Conservation (phyloP, 2,888 invertebrate genomes). For the Scaptomyza caliginosa region DNA sequence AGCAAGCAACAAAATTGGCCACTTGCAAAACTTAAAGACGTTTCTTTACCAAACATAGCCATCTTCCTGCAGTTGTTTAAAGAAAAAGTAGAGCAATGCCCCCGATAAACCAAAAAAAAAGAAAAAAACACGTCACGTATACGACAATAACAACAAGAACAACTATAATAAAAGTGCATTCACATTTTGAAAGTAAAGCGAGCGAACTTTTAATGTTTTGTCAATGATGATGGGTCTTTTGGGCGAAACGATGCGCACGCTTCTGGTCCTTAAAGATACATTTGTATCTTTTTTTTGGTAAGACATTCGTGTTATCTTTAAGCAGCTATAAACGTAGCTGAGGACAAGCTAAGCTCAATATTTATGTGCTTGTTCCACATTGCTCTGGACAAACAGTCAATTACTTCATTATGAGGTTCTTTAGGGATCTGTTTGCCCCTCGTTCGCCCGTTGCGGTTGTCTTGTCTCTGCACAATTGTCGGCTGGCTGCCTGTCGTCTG, state of each 20-base stretch:
- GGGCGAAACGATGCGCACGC: slow-evolving; percentile 9
- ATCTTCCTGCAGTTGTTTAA: slow-evolving; percentile 52
- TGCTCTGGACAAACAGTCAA: slow-evolving; percentile 34
- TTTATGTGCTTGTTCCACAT: slow-evolving; percentile 36
- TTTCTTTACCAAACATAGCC: too few species aligned
- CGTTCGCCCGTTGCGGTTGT: background rate
- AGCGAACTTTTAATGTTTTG: slow-evolving; percentile 60
- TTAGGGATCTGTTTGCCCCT: slow-evolving; percentile 1
- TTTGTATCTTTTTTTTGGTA: slow-evolving; percentile 44
- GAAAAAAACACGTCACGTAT: slow-evolving; percentile 58
- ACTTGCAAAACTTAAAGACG: slow-evolving; percentile 27
- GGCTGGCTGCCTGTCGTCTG: slow-evolving; percentile 58
- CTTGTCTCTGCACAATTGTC: slow-evolving; percentile 11
- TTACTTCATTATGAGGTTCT: slow-evolving; percentile 47
- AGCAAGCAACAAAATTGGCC: slow-evolving; percentile 18
- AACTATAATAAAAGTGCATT: slow-evolving; percentile 63
- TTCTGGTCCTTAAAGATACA: slow-evolving; percentile 44
- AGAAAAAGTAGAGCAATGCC: slow-evolving; percentile 55
- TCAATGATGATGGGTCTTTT: slow-evolving; percentile 48
- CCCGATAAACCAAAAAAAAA: too few species aligned
- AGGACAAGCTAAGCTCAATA: slow-evolving; percentile 33
- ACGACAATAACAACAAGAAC: slow-evolving; percentile 29
- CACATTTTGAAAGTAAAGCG: slow-evolving; percentile 72
- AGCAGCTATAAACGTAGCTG: slow-evolving; percentile 18
- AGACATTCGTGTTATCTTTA: slow-evolving; percentile 17